A percentile compares a stretch with the other conserved stretches of the same genome.
Evolutionary conservation across 2,797 vertebrate species (phyloP).

Genomic region (Paramormyrops hopkinsi): DNA sequence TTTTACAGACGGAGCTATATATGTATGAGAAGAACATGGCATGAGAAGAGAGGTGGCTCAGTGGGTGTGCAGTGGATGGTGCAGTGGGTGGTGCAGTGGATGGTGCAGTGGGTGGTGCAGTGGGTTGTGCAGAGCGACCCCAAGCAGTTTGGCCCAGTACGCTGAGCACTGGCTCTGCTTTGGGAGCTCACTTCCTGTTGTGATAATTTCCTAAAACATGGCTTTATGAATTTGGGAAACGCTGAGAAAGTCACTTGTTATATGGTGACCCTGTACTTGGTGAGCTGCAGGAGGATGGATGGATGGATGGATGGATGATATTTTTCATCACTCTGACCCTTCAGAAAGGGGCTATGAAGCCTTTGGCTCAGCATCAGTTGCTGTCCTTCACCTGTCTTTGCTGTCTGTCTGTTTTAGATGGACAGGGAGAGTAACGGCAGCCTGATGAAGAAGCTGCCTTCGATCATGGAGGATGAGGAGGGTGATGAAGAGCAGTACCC

Average conservation of each 20-base stretch:
- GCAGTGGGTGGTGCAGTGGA: not conserved
- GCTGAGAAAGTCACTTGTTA: not conserved
- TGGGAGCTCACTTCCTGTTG: not conserved
- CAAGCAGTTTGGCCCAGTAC: not conserved
- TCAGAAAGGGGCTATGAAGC: not conserved
- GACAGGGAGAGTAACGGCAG: conserved; percentile 73
- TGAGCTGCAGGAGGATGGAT: not conserved
- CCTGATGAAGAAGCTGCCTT: conserved; percentile 70
- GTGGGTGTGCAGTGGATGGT: not conserved
- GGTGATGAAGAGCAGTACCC: conserved; percentile 61
- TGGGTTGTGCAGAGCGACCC: not conserved
- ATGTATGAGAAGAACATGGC: not conserved
- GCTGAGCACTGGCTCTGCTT: not conserved
- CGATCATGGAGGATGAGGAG: conserved; percentile 72
- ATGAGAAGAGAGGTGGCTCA: not conserved
- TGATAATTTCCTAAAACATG: not conserved
- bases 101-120: not conserved
- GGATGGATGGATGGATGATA: not conserved
- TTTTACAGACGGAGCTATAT: not conserved
- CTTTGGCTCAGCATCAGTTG: not conserved
- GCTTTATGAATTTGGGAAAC: not conserved
- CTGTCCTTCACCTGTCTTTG: not conserved
- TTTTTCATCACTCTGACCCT: not conserved
- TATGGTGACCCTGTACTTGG: not conserved
- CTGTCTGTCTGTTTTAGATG: conserved; percentile 42